Percentiles rank a stretch among this genome's conserved stretches.
These are phyloP conservation scores for Tetragonisca angustula DNA, from an alignment of 2,888 invertebrate genomes.

Conservation along the genomic window DNA sequence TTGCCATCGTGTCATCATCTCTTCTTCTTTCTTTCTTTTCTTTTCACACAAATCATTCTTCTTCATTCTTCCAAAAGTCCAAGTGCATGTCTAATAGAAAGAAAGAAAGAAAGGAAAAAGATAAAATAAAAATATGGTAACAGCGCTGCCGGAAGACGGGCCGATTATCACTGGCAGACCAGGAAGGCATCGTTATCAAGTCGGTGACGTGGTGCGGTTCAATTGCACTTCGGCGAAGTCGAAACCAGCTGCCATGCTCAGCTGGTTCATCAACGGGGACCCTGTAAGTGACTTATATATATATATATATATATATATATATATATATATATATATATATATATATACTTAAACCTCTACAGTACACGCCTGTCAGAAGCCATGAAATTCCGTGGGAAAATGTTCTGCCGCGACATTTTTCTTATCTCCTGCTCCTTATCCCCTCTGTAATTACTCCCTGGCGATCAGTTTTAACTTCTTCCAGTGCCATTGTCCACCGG, in stretches of 20 bases:
- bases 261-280: slow-evolving; percentile 95
- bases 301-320: too few species aligned
- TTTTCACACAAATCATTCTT: too few species aligned
- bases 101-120: background rate
- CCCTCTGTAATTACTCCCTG: background rate
- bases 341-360: background rate
- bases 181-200: slow-evolving; percentile 92
- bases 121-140: background rate
- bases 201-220: slow-evolving; percentile 92
- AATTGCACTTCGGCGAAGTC: slow-evolving; percentile 94
- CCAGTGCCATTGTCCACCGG: background rate
- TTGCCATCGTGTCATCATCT: too few species aligned
- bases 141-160: slow-evolving; percentile 92
- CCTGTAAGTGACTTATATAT: slow-evolving; percentile 83
- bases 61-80: background rate
- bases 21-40: too few species aligned
- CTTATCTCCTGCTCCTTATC: background rate
- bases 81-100: background rate
- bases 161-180: slow-evolving; percentile 90
- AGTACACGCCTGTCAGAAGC: slow-evolving; percentile 2
- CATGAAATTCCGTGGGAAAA: slow-evolving; percentile 25
- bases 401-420: background rate
- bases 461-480: background rate
- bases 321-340: too few species aligned
- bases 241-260: slow-evolving; percentile 92